Evolutionary conservation across 2,113 vertebrate genomes (phyloP).

Genomic region (Kobus ellipsiprymnus): DNA sequence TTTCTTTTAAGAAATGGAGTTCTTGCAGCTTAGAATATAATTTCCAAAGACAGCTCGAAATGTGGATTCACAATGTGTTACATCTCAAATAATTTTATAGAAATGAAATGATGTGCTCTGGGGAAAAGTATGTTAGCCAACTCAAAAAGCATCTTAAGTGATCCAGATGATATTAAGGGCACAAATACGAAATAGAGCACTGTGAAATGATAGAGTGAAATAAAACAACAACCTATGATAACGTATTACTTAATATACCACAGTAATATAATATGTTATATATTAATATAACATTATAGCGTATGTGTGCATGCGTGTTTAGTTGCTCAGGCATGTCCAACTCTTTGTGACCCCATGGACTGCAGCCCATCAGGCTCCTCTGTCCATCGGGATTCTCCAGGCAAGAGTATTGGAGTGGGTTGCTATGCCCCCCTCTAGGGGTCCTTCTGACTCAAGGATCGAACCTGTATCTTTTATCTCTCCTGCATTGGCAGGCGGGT

Average conservation of each 20-base stretch:
- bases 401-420: background rate
- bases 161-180: background rate
- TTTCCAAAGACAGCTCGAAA: constrained; percentile 35
- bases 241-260: background rate
- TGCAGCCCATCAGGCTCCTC: background rate
- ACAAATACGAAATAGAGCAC: background rate
- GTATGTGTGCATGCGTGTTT: fast-evolving
- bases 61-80: background rate
- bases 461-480: background rate
- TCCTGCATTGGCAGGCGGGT: background rate
- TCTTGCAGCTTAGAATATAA: background rate
- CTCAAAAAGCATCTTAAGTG: background rate
- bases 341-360: background rate
- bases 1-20: constrained; percentile 20
- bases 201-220: background rate
- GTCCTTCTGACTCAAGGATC: background rate
- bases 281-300: background rate
- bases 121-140: background rate
- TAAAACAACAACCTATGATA: background rate
- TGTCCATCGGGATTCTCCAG: background rate
- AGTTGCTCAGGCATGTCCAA: background rate
- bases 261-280: too few species aligned
- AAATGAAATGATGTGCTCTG: background rate
- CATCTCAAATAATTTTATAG: constrained; percentile 2
- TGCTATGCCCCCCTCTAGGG: background rate